Evolutionary conservation across 2,797 vertebrate species (phyloP).

Genomic region (Pangasius mekongensis): DNA sequence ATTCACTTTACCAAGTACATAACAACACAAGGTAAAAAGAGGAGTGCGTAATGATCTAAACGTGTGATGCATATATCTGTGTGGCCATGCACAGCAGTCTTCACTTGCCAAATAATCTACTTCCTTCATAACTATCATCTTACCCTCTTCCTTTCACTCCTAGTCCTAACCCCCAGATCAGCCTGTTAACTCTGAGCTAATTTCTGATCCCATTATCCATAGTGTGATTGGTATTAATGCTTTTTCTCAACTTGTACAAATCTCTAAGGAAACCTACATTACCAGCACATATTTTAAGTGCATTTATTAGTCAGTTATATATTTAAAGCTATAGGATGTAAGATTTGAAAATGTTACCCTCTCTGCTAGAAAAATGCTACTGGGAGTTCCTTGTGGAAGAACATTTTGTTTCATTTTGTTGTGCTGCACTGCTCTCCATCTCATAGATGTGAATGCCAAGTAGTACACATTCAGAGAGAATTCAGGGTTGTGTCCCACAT

Average conservation of each 20-base stretch:
- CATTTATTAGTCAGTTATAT: not conserved
- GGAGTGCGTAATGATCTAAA: constrained; percentile 25
- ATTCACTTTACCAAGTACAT: not conserved
- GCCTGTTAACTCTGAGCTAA: not conserved
- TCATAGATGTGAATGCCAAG: not conserved
- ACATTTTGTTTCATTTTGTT: not conserved
- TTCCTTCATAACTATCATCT: not conserved
- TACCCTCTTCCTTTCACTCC: not conserved
- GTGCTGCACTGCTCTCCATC: not conserved
- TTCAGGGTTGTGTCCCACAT: not conserved
- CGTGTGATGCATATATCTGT: constrained; percentile 19
- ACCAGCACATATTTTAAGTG: not conserved
- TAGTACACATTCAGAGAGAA: not conserved
- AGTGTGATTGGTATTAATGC: not conserved
- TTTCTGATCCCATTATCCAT: not conserved
- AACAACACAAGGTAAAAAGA: not conserved
- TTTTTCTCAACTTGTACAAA: not conserved
- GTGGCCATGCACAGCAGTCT: not conserved
- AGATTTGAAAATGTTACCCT: not conserved
- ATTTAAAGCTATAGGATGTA: not conserved
- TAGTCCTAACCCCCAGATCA: not conserved
- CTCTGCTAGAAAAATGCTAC: not conserved
- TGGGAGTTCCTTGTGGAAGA: not conserved
- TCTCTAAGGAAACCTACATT: not conserved
- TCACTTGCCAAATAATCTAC: not conserved